Percentiles rank a stretch among this genome's conserved stretches.
phyloP scores from a whole-genome alignment of 2,113 vertebrate species.

The Muntiacus reevesi region DNA sequence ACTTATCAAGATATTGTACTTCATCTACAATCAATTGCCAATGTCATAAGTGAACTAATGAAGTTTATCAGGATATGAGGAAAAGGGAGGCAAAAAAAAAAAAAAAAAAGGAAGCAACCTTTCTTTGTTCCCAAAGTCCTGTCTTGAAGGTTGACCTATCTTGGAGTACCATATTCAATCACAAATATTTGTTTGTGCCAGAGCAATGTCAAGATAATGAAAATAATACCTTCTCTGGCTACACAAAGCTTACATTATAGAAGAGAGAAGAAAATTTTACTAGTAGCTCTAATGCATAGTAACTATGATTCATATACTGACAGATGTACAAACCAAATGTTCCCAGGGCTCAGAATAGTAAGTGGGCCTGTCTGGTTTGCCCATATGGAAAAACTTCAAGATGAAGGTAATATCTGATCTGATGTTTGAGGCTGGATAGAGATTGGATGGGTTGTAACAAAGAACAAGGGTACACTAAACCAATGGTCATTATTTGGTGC shows the following conservation, averaged over 20 bases:
- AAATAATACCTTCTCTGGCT: background rate
- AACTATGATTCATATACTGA: background rate
- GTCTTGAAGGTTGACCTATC: background rate
- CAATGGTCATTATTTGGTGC: background rate
- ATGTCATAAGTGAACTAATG: background rate
- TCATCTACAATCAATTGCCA: background rate
- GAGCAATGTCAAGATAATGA: background rate
- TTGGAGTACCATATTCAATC: background rate
- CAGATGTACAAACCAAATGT: background rate
- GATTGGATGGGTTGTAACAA: background rate
- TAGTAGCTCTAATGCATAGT: background rate
- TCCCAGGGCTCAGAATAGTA: background rate
- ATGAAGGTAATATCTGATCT: background rate
- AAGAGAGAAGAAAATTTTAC: background rate
- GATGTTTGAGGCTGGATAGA: background rate
- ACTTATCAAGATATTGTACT: background rate
- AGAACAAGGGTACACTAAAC: background rate
- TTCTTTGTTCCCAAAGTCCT: background rate
- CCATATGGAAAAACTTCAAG: background rate
- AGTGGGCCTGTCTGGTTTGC: background rate
- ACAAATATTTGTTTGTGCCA: background rate
- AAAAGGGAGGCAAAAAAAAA: too few species aligned
- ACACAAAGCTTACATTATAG: background rate
- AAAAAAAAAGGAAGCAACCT: background rate
- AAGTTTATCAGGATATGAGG: background rate